phyloP scores from a whole-genome alignment of 1,140 invertebrate species.

The Calycopis cecrops region DNA sequence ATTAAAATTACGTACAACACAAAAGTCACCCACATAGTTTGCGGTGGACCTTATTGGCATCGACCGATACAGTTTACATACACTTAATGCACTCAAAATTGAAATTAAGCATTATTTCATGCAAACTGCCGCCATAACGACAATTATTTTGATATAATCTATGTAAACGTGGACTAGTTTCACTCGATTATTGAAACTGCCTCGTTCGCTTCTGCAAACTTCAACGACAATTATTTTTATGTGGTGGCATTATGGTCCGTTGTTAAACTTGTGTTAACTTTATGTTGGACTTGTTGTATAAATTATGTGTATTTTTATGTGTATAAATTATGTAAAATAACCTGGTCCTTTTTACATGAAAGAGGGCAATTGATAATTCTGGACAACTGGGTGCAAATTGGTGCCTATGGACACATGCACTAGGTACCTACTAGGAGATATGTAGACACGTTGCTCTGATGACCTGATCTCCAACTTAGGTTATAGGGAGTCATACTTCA shows the following conservation, averaged over 20 bases:
- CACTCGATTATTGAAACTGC: conserved; percentile 39
- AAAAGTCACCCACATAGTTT: background rate
- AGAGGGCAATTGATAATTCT: no score
- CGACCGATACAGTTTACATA: conserved; percentile 53
- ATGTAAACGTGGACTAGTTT: conserved; percentile 34
- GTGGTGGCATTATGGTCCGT: background rate
- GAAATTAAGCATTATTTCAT: conserved; percentile 67
- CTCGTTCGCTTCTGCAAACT: conserved; percentile 25
- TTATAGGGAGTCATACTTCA: no score
- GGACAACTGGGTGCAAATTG: no score
- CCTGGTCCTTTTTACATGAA: no score
- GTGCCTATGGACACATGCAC: no score
- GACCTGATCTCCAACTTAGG: no score
- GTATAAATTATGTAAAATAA: no score
- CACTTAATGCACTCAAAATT: conserved; percentile 53
- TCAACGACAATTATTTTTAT: conserved; percentile 15
- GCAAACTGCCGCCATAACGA: conserved; percentile 51
- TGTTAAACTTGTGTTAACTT: conserved; percentile 2
- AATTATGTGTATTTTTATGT: no score
- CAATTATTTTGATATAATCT: conserved; percentile 58
- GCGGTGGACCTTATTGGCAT: conserved; percentile 58
- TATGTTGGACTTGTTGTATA: background rate
- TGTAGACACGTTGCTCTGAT: no score
- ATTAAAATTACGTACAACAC: no score
- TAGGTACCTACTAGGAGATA: no score